Evolutionary conservation across 2,888 invertebrate genomes (phyloP).

Genomic region (Pterostichus niger): DNA sequence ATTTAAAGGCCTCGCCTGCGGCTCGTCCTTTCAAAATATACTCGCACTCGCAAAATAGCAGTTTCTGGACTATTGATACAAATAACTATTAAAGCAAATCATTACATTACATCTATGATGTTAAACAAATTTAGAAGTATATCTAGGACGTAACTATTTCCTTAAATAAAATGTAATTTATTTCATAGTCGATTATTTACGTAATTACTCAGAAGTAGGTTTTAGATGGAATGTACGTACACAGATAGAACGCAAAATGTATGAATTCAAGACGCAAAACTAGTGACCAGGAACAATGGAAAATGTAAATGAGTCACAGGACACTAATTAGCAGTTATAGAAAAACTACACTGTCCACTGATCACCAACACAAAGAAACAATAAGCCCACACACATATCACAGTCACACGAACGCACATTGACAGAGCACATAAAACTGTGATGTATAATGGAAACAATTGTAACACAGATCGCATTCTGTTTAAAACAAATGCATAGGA

Average conservation of each 20-base stretch:
- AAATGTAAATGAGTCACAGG: slow-evolving; percentile 30
- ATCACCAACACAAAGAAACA: slow-evolving; percentile 44
- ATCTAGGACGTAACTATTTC: too few species aligned
- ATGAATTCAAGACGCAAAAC: slow-evolving; percentile 45
- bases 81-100: too few species aligned
- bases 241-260: neutral
- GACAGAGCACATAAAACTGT: slow-evolving; percentile 38
- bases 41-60: too few species aligned
- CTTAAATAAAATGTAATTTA: too few species aligned
- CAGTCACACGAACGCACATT: slow-evolving; percentile 39
- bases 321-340: slow-evolving; percentile 58
- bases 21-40: too few species aligned
- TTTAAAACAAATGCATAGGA: slow-evolving; percentile 62
- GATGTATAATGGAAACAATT: slow-evolving; percentile 49
- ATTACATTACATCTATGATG: too few species aligned
- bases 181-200: too few species aligned
- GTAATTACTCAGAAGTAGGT: too few species aligned
- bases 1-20: too few species aligned
- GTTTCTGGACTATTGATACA: too few species aligned
- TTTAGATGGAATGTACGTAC: too few species aligned
- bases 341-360: slow-evolving; percentile 54
- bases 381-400: slow-evolving; percentile 8
- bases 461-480: slow-evolving; percentile 38
- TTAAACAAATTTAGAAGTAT: too few species aligned
- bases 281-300: slow-evolving; percentile 24